phyloP scores from a whole-genome alignment of 2,888 invertebrate genomes.

The Pachycephus smyrnensis region DNA sequence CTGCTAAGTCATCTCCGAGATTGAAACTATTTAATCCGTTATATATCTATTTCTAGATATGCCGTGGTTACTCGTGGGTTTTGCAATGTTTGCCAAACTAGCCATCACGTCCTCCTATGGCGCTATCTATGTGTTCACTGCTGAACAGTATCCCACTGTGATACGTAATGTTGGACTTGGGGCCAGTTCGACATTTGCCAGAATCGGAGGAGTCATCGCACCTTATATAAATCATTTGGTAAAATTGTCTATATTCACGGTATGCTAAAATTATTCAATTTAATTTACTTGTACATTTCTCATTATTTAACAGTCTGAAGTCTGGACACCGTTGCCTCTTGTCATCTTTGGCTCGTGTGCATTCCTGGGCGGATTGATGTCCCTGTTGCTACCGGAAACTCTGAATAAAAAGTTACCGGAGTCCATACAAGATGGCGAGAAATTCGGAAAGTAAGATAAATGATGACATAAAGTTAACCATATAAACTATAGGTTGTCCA shows the following conservation, averaged over 20 bases:
- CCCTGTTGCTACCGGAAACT: conserved; percentile 76
- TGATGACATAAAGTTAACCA: not conserved
- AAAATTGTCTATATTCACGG: conserved; percentile 36
- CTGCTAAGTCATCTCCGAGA: not conserved
- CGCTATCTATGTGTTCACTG: conserved; percentile 79
- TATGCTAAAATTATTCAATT: not conserved
- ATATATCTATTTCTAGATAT: conserved; percentile 62
- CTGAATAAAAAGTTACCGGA: conserved; percentile 75
- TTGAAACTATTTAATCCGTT: not conserved
- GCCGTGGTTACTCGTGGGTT: conserved; percentile 71
- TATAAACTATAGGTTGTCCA: not conserved
- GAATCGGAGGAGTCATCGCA: conserved; percentile 74
- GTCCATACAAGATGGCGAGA: conserved; percentile 75
- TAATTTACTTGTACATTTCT: conserved; percentile 11
- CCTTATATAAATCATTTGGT: conserved; percentile 73
- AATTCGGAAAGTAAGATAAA: conserved; percentile 71
- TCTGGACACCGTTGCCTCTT: conserved; percentile 73
- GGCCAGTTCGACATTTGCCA: conserved; percentile 74
- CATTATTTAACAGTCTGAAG: conserved; percentile 66
- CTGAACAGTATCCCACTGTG: conserved; percentile 82
- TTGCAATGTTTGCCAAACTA: conserved; percentile 80
- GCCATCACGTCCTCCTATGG: conserved; percentile 81
- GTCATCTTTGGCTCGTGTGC: conserved; percentile 72
- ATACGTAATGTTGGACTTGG: conserved; percentile 76
- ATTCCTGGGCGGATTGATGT: conserved; percentile 71